Percentiles rank a stretch among this genome's conserved stretches.
Evolutionary conservation across 2,888 invertebrate genomes (phyloP).

Genomic region (Tridacna gigas): DNA sequence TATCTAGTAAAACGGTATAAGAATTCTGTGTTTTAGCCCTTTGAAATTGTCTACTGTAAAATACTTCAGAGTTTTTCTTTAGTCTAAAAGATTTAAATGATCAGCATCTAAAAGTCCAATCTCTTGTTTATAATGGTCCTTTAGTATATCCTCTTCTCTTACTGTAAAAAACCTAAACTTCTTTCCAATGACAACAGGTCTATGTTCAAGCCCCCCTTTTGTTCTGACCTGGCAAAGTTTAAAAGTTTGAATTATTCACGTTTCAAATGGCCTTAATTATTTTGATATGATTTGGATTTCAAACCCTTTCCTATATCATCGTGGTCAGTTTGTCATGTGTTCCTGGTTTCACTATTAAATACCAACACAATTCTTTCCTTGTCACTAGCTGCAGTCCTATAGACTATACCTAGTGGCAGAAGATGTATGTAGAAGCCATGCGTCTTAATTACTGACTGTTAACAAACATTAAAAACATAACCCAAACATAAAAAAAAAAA

Average conservation of each 20-base stretch:
- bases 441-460: too few relatives aligned
- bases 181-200: not conserved
- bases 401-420: too few relatives aligned
- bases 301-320: too few relatives aligned
- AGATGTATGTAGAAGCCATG: too few relatives aligned
- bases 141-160: not conserved
- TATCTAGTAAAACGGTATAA: conserved; percentile 15
- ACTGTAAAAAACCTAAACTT: not conserved
- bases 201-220: not conserved
- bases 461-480: too few relatives aligned
- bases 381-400: too few relatives aligned
- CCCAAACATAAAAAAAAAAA: too few relatives aligned
- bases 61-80: not conserved
- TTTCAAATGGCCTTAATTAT: too few relatives aligned
- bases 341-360: too few relatives aligned
- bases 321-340: too few relatives aligned
- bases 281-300: too few relatives aligned
- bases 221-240: not conserved
- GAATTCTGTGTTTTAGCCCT: conserved; percentile 11
- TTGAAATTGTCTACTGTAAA: conserved; percentile 8
- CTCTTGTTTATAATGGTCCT: not conserved
- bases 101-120: not conserved
- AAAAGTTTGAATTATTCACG: not conserved
- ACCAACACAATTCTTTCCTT: too few relatives aligned
- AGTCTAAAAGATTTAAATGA: conserved; percentile 1